phyloP scores from a whole-genome alignment of 37 sponge, comb jelly and placozoan genomes.

The Oscarella lobularis region DNA sequence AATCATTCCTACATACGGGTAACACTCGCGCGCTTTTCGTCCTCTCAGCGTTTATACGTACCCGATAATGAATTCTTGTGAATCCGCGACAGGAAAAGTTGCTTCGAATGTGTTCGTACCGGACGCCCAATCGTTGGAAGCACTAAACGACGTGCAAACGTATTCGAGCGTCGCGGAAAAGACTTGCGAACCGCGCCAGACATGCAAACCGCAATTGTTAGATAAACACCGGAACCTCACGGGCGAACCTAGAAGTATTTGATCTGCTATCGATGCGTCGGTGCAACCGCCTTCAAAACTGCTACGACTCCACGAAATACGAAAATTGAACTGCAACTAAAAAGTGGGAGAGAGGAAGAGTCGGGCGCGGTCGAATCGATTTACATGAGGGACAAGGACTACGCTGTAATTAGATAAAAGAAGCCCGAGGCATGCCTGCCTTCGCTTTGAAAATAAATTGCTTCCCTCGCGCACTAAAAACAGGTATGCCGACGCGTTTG shows the following conservation, averaged over 20 bases:
- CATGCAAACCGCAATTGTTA: background rate
- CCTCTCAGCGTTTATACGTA: no score
- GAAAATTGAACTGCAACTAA: background rate
- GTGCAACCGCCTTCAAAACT: background rate
- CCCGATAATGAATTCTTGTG: background rate
- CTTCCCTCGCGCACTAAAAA: no score
- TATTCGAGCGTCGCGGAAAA: background rate
- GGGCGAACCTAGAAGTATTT: background rate
- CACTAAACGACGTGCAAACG: background rate
- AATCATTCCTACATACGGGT: background rate
- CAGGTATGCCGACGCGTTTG: no score
- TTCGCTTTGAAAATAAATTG: no score
- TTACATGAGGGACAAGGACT: no score
- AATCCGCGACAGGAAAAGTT: background rate
- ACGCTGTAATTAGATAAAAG: no score
- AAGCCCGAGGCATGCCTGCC: no score
- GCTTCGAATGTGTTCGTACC: background rate
- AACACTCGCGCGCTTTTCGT: no score
- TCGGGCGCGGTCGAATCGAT: no score
- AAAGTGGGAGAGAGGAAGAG: no score
- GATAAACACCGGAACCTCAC: background rate
- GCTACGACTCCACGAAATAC: background rate
- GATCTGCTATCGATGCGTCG: background rate
- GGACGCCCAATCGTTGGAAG: background rate
- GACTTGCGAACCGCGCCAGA: background rate